phyloP scores from a whole-genome alignment of 1,140 invertebrate species.

The Nephila pilipes region DNA sequence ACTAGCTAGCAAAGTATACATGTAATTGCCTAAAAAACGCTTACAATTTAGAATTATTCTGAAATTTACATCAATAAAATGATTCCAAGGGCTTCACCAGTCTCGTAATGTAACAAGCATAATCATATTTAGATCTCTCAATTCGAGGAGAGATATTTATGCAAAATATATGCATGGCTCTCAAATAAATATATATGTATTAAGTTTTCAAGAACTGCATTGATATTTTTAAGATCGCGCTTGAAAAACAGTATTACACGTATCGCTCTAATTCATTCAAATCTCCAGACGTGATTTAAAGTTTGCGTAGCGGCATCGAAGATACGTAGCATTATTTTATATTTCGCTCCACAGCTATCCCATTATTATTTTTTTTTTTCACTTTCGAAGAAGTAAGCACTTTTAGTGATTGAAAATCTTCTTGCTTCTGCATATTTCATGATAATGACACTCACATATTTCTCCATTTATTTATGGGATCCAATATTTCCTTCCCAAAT shows the following conservation, averaged over 20 bases:
- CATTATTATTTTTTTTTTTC: conserved; percentile 61
- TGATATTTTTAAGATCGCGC: too few relatives aligned
- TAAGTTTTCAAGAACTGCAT: too few relatives aligned
- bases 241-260: background rate
- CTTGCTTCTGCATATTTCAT: conserved; percentile 64
- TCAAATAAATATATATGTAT: too few relatives aligned
- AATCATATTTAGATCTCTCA: background rate
- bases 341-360: background rate
- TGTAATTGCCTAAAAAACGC: too few relatives aligned
- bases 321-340: conserved; percentile 57
- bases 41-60: too few relatives aligned
- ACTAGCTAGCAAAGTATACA: too few relatives aligned
- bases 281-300: conserved; percentile 37
- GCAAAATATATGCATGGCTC: background rate
- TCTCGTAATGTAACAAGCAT: background rate
- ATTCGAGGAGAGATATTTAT: background rate
- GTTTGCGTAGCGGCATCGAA: background rate
- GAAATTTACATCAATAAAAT: background rate
- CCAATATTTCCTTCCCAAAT: conserved; percentile 53
- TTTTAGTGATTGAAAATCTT: conserved; percentile 73
- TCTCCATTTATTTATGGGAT: conserved; percentile 58
- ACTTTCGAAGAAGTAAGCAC: conserved; percentile 32
- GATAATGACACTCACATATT: conserved; percentile 70
- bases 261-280: conserved; percentile 38
- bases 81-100: background rate